phyloP scores from a whole-genome alignment of 2,888 invertebrate species.

The Cryptocephalus primarius region DNA sequence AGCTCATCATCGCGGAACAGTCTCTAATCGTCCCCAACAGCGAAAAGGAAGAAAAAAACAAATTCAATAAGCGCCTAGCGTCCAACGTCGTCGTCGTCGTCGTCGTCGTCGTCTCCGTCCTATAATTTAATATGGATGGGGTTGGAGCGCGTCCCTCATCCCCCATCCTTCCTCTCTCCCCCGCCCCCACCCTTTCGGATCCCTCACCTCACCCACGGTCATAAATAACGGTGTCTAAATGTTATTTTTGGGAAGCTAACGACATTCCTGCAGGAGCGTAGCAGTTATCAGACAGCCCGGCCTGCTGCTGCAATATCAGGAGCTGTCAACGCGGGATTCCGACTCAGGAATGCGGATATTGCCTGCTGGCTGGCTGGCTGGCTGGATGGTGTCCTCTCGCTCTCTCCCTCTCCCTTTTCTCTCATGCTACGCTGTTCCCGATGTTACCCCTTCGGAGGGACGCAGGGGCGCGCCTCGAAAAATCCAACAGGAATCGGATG shows the following conservation, averaged over 20 bases:
- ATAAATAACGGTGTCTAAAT: constrained; percentile 38
- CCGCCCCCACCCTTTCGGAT: constrained; percentile 4
- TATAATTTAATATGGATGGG: constrained; percentile 3
- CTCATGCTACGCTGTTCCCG: background rate
- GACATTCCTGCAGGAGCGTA: constrained; percentile 37
- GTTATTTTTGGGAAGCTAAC: constrained; percentile 40
- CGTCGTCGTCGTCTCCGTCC: background rate
- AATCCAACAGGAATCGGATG: too few relatives aligned
- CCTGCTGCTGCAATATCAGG: constrained; percentile 29
- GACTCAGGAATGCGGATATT: constrained; percentile 37
- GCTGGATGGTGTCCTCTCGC: background rate
- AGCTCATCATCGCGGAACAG: too few relatives aligned
- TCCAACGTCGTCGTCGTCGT: too few relatives aligned
- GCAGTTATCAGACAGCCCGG: constrained; percentile 32
- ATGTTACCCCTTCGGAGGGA: too few relatives aligned
- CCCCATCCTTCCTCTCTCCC: constrained; percentile 2
- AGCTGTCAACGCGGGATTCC: constrained; percentile 25
- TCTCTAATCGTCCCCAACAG: too few relatives aligned
- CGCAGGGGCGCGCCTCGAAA: too few relatives aligned
- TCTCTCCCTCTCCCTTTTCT: background rate
- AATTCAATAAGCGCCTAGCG: too few relatives aligned
- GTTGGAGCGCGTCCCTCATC: background rate
- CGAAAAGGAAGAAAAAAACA: too few relatives aligned
- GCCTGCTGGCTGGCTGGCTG: constrained; percentile 18
- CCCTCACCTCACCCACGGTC: constrained; percentile 25